Base-by-base conservation (phyloP, 2,797 vertebrate genomes). In the Cercopithecus hamlyni region DNA sequence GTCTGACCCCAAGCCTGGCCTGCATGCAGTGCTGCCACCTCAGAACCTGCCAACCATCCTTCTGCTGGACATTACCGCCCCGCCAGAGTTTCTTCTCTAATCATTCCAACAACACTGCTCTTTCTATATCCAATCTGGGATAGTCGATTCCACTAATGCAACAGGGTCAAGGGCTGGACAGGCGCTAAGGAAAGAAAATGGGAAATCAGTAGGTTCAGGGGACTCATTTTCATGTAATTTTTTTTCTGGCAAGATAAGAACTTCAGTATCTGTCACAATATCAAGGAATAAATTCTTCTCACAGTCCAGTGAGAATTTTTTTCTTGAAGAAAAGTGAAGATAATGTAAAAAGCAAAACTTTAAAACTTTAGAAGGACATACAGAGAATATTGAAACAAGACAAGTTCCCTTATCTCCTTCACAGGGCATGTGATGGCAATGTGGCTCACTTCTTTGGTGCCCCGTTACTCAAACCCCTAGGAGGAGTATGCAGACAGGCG, bases 291-390 rank as follows among this genome's bases (percentile, higher is more conserved):
- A 57, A 64, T 88, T 30, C 14, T 90, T n/a, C 39, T 89, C 30
- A 19, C 2, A 61, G 24, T 61, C 70, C 20, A 87, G 33, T 41
- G 30, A 79, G 4, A 58, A 27, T 72, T 77, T 55, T 76, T 80
- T 50, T 81, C 79, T 94, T 83, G n/a, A 77, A n/a, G 17, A 91
- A 95, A 58, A 86, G 48, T 36, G 14, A 95, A 79, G 33, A 85
- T 1, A 83, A 86, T 50, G 39, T 67, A 64, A 93, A 93, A 88
- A 45, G 45, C 27, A 90, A 95, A 61, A 86, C 33, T 50, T 58
- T 41, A 83, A 41, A 82, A 89, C 41, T 73, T 61, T 48, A 79
- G 27, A 61, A 88, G 43, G 24, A 77, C 52, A 76, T 48, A 26
- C 20, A 43, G 17, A 67, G 64, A 67, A 67, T n/a, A n/a, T 17